These are phyloP conservation scores for Thaumatotibia leucotreta DNA, from an alignment of 1,140 invertebrate genomes.

Conservation along the genomic window DNA sequence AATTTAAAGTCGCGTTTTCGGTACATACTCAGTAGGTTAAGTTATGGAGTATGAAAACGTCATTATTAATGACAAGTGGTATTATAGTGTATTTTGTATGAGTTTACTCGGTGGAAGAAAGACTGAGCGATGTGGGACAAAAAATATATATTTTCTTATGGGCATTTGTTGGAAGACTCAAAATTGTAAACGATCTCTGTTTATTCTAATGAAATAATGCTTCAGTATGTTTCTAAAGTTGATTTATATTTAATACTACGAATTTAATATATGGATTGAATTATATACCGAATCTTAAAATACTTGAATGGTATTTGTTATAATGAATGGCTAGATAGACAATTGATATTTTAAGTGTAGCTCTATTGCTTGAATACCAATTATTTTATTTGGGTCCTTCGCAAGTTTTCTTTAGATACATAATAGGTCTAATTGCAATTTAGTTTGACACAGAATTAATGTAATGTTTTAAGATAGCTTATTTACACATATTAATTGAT, in stretches of 20 bases:
- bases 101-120: background rate
- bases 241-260: background rate
- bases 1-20: background rate
- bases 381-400: background rate
- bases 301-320: background rate
- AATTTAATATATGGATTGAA: background rate
- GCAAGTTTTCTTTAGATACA: background rate
- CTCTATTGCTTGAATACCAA: background rate
- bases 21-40: background rate
- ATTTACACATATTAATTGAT: background rate
- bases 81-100: conserved; percentile 9
- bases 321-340: background rate
- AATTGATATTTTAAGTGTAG: background rate
- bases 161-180: conserved; percentile 25
- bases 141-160: conserved; percentile 11
- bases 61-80: background rate
- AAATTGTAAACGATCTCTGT: conserved; percentile 31
- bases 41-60: background rate
- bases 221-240: background rate
- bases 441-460: background rate
- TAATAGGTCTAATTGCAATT: background rate
- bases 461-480: background rate
- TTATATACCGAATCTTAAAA: background rate
- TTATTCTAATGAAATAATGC: conserved; percentile 11
- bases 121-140: background rate